Base-by-base conservation (phyloP, 2,113 vertebrate species). In the Motacilla alba region DNA sequence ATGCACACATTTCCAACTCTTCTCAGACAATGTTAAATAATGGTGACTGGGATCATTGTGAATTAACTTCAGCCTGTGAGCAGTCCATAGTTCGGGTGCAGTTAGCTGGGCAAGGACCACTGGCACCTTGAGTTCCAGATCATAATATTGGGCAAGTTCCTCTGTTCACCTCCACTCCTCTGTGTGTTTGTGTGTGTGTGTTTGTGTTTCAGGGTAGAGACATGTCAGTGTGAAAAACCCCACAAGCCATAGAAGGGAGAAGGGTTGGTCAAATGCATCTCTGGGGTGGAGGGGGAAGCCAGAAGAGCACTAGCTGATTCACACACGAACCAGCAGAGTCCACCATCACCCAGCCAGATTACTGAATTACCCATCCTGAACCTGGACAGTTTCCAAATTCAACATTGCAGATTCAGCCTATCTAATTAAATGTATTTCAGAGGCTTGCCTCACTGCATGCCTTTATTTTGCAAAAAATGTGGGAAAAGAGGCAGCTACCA, bases 381-480 rank as follows among this genome's bases (percentile, higher is more conserved):
- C 64, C 35, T 90, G 87, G 79, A 44, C 22, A 37, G 64, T 50
- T 81, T 93, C 93, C 92, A 92, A 88, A 78, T 46, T 73, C 90
- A 80, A 83, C 93, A 70, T 6, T 86, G 85, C 87, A 90, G 59
- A 86, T 95, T 90, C 85, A 93, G 84, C 59, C 88, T 90, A 70
- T 88, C 87, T 95, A 95, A 94, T 87, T 83, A 91, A 91, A 74
- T 60, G 82, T 50, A 33, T 93, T 94, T 91, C 90, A 83, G 72
- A 94, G 55, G 82, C 82, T 90, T 87, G 63, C 78, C 81, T 64
- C 46, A 49, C 74, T 66, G 53, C 44, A 17, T 62, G 87, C 59
- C 46, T 94, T 50, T 74, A 77, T 88, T 95, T 78, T 88, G 67
- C 43, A 83, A 83, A 93, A 95, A 87, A 60, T 21, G 19, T 59